Conservation (phyloP, 2,797 vertebrate species). For the Rhinophrynus dorsalis region DNA sequence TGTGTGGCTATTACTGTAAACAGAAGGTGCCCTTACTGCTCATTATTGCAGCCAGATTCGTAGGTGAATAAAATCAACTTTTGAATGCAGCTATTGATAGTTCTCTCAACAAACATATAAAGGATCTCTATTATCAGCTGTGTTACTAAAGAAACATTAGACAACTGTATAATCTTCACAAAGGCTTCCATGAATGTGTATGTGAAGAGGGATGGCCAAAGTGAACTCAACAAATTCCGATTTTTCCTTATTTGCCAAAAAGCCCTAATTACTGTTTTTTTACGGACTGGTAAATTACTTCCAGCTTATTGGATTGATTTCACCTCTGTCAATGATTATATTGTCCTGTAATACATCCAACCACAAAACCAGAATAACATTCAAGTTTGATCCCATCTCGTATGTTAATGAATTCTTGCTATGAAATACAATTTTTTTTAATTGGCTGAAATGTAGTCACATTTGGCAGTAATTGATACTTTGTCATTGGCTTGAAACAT, state of each 20-base stretch:
- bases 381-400: conserved; percentile 16
- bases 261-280: conserved; percentile 30
- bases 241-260: conserved; percentile 8
- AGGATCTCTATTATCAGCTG: conserved; percentile 11
- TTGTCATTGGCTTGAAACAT: neutral
- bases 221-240: neutral
- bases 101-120: conserved; percentile 28
- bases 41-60: conserved; percentile 19
- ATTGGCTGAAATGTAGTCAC: neutral
- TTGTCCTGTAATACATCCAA: conserved; percentile 21
- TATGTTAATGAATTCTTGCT: conserved; percentile 12
- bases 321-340: conserved; percentile 33
- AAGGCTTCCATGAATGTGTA: conserved; percentile 1
- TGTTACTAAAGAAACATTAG: conserved; percentile 1
- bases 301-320: conserved; percentile 27
- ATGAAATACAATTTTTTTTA: neutral
- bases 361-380: conserved; percentile 16
- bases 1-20: too few species aligned
- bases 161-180: conserved; percentile 10
- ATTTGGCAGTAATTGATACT: neutral
- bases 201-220: conserved; percentile 17
- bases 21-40: too few species aligned
- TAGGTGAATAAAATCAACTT: conserved; percentile 12
- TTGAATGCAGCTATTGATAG: conserved; percentile 22
- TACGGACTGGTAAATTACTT: conserved; percentile 23